Base-by-base conservation (phyloP, 2,113 vertebrate species). In the Uria aalge region DNA sequence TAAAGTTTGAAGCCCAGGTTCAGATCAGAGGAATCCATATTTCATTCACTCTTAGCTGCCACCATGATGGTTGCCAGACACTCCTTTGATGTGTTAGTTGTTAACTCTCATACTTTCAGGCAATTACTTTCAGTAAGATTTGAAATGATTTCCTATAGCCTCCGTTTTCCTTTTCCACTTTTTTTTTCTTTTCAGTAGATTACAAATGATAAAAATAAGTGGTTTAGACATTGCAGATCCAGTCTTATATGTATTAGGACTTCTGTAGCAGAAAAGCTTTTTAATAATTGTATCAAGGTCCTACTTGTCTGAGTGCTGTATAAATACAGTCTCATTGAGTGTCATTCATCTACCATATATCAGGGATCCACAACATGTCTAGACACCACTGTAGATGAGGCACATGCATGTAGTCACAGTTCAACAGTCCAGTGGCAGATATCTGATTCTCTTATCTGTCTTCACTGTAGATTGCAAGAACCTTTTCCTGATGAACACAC, bases 81-180 rank as follows among this genome's bases (percentile, higher is more conserved):
- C 13, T 84, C 34, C 29, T 97, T 95, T 97, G 88, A 96, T 92
- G 64, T 96, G 78, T 36, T 69, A 93, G 45, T 92, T 97, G 40
- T 78, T 97, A 95, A 67, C 47, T 86, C 8, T 40, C 66, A 45
- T 80, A 36, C 7, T 79, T 92, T 96, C 48, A 76, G 57, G 24
- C 12, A 62, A 53, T 56, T 62, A 36, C 3, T 75, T 79, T 67
- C 55, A 78, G 30, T 56, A 81, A 92, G 79, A 79, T 69, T 84
- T 80, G 36, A 73, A 77, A 69, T 89, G 13, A 24, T 78, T 94
- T 91, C 29, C 27, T 59, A 15, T 41, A 78, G 21, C 63, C 23
- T 43, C 23, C 1, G 1, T 66, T 34, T 9, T 95, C 66, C 43
- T 87, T 75, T 95, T 64, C 38, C 59, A 89, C 10, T 19, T 17